Evolutionary conservation across 2,797 vertebrate species (phyloP).

Genomic region (Perodicticus potto): DNA sequence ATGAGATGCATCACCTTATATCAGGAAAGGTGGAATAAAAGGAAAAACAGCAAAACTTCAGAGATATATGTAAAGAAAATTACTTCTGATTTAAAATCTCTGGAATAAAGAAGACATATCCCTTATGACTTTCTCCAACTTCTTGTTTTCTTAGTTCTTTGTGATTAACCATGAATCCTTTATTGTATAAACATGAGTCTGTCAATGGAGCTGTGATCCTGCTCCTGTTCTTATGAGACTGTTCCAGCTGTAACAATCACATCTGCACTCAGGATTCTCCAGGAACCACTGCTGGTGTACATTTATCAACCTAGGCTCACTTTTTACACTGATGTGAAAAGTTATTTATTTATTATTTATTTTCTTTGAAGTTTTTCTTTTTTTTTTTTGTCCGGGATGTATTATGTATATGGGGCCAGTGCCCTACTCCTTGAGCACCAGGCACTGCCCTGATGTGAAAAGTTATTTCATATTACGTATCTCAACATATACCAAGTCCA

Average conservation of each 20-base stretch:
- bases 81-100: neutral
- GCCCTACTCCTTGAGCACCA: no score
- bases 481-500: no score
- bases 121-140: neutral
- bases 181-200: neutral
- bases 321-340: neutral
- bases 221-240: neutral
- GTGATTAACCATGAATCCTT: neutral
- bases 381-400: no score
- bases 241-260: neutral
- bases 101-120: neutral
- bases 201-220: no score
- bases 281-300: neutral
- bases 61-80: neutral
- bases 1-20: neutral
- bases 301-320: neutral
- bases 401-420: no score
- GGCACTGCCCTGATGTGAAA: neutral
- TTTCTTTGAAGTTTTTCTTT: no score
- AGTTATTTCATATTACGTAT: neutral
- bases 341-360: neutral
- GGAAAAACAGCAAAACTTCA: neutral
- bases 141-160: neutral
- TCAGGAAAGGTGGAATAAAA: neutral
- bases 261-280: neutral